Base-by-base conservation (phyloP, 2,797 vertebrate genomes). In the Emydoidea blandingii region DNA sequence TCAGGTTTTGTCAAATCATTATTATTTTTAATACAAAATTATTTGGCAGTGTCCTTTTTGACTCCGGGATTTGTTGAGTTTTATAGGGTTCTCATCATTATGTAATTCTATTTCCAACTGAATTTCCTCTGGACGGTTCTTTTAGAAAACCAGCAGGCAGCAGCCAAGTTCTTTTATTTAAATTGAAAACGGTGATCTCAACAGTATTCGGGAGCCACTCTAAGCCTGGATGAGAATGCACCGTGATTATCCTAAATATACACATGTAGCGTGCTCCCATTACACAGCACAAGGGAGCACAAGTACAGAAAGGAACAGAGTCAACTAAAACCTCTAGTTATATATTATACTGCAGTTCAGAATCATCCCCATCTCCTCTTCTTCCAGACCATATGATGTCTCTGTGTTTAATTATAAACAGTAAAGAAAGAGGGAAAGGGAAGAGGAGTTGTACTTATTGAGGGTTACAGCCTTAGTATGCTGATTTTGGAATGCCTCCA, bases 81-180 rank as follows among this genome's bases (percentile, higher is more conserved):
- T 91, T 79, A 85, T 0, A 56, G 4, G 2, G 16, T 82, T 37
- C 59, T 91, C 56, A 88, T 37, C 68, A 91, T 21, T 4, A 62
- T 8, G 27, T 57, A 91, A 92, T 79, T 79, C 85, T 88, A 78
- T 91, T 59, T 92, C 54, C 90, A 90, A 81, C 85, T 57, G 44
- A 49, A 49, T 16, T 3, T 0, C 74, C 34, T 27, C 76, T 59
- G 89, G 56, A 90, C 47, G 86, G 52, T 54, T 87, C 90, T 19
- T 72, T 31, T 86, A 83, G 82, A 90, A 87, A 85, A 86, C 68
- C 72, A 89, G 14, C 79, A 81, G 44, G 10, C 74, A 95, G 95
- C 76, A 41, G 93, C 79, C 9, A 76, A 72, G 19, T 78, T 93
- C 76, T 88, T 89, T 88, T 57, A 90, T 83, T 94, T 74, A 81